phyloP scores from a whole-genome alignment of 2,113 vertebrate genomes.

The Lonchura striata region DNA sequence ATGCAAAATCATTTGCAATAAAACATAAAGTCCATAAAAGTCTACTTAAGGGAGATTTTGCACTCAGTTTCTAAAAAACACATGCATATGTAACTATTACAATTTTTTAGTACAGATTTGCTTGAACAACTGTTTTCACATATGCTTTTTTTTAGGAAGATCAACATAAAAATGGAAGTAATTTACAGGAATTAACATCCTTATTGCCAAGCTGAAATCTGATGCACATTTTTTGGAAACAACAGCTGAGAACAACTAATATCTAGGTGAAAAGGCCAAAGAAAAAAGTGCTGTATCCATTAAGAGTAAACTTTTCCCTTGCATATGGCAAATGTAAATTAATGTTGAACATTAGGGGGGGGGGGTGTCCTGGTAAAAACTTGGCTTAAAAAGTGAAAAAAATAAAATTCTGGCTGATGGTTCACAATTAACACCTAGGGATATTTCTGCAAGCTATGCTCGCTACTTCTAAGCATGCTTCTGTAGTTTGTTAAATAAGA shows the following conservation, averaged over 20 bases:
- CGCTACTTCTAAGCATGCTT: neutral
- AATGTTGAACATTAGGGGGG: neutral
- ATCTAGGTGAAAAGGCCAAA: neutral
- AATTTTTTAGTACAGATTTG: neutral
- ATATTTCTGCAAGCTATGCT: neutral
- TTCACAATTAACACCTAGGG: neutral
- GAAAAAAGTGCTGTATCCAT: neutral
- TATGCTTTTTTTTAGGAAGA: neutral
- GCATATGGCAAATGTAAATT: neutral
- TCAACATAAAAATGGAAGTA: neutral
- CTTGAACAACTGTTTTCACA: neutral
- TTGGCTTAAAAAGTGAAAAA: neutral
- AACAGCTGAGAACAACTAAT: neutral
- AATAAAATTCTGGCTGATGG: neutral
- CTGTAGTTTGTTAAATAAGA: neutral
- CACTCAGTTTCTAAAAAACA: neutral
- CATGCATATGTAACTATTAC: neutral
- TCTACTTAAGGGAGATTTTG: neutral
- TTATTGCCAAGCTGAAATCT: neutral
- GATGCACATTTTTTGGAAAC: neutral
- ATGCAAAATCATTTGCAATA: neutral
- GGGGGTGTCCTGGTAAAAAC: neutral
- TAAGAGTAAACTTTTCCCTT: neutral
- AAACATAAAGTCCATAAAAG: neutral
- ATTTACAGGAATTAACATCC: neutral